Evolutionary conservation across 1,140 invertebrate genomes (phyloP).

Genomic region (Magallana angulata): DNA sequence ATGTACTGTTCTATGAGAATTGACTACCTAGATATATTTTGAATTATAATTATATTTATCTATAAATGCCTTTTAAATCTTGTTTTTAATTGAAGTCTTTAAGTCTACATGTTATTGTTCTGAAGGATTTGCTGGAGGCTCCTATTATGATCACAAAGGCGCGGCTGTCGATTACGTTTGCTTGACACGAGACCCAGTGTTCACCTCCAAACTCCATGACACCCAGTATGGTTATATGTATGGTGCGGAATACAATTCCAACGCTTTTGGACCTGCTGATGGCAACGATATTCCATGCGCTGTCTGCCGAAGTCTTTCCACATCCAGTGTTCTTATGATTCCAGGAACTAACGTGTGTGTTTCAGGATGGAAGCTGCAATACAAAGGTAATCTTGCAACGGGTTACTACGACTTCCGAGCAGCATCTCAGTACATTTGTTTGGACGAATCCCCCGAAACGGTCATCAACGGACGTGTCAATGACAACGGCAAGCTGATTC

Average conservation of each 20-base stretch:
- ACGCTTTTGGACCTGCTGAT: not conserved
- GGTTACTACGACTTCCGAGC: no score
- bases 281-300: not conserved
- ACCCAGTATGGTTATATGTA: not conserved
- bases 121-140: not conserved
- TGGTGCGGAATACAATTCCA: not conserved
- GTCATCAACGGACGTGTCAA: not conserved
- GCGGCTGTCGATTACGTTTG: slow-evolving; percentile 5
- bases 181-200: not conserved
- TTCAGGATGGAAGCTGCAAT: not conserved
- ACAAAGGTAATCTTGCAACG: not conserved
- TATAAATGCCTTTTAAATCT: no score
- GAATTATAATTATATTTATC: no score
- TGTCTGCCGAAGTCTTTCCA: not conserved
- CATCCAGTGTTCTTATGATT: slow-evolving; percentile 9
- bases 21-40: no score
- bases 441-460: slow-evolving; percentile 1
- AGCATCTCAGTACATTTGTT: slow-evolving; percentile 8
- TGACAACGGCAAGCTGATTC: not conserved
- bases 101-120: no score
- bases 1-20: no score
- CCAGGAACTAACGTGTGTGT: not conserved
- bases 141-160: not conserved
- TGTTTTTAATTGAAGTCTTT: no score
- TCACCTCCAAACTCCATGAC: not conserved